Evolutionary conservation across 1,140 invertebrate genomes (phyloP), one percentile per base, ranked within the genome.

Genomic region (Lordiphosa mommai): DNA sequence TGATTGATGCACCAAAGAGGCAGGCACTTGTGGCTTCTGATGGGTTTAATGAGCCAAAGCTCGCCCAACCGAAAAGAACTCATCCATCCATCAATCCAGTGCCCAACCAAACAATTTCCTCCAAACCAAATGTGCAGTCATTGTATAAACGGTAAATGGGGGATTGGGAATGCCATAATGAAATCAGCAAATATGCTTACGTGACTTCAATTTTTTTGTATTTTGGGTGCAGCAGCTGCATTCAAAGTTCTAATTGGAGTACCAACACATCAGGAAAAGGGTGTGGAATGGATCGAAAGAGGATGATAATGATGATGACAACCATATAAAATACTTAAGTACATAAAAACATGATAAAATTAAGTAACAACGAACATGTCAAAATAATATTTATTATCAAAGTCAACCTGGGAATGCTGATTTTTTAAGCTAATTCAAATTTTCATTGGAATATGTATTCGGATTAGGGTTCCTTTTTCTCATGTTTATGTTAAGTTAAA

Each of bases 171-270:
- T 74, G 70, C 52, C 41, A 61, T 82, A 80, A 80, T 82, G 58
- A 73, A 82, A 82, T 80, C 76, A 69, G 57, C 74, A 80, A 82
- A 80, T 82, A 80, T 61, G 76, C 55, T 82, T 74, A 74, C 76
- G 70, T 80, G 74, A 80, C 74, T 80, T 74, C 67, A 80, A 71
- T 82, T 61, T 30, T 29, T 7, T 43, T 44, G 50, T 57, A 65
- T 66, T 41, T 30, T 66, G 66, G 74, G 74, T 80, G 74, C 74
- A 80, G 69, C 69, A 53, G 74, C 57, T 51, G 57, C 66, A 57
- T 67, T 80, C 70, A 55, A 82, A 66, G 65, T 80, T 64, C 65
- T 67, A 79, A 80, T 79, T 66, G 69, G 56, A 60, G 36, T 46
- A 43, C 56, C 52, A 37, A 65, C 61, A 72, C 49, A 34, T 29